Evolutionary conservation across 2,113 vertebrate genomes (phyloP), one percentile per base, ranked within the genome.

Genomic region (Terrapene triunguis): DNA sequence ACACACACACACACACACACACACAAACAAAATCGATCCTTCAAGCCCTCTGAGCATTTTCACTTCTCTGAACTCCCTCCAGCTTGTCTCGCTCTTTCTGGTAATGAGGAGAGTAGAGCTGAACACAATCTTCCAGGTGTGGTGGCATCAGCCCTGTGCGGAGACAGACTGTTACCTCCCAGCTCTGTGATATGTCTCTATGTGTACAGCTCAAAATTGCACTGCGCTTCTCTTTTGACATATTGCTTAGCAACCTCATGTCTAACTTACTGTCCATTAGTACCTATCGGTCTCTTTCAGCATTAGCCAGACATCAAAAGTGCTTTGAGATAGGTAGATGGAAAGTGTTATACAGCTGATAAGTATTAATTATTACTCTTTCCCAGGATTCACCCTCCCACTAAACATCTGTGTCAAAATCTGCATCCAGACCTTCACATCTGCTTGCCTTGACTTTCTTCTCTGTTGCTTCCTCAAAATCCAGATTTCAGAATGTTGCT

Each of bases 391-490:
- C 85, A 48, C 25, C 29, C 92, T 95, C 59, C 35, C 42, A 44
- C 74, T 78, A 42, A 78, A 78, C 4, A 27, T 38, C 35, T 47
- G 24, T 25, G 80, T 72, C 38, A 48, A 48, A 93, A 62, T 47
- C 84, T 92, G 84, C 38, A 95, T 54, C 87, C 57, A 88, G 0
- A 0, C 5, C 91, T 97, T 91, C 3, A 42, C 84, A 84, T 95
- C 78, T 35, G 93, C 83, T 93, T 89, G 92, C 51, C 85, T 74
- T 92, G 92, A 96, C 92, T 84, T 89, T 96, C 95, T 85, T 90
- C 80, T 91, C 76, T 72, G 90, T 94, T 89, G 57, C 85, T 78
- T 47, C 42, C 48, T 93, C 35, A 53, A 95, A 85, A 92, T 74
- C 72, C 11, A 44, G 38, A 78, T 47, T 80, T 84, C 91, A 53